phyloP scores from a whole-genome alignment of 2,113 vertebrate species.

The Ceyx cyanopectus region DNA sequence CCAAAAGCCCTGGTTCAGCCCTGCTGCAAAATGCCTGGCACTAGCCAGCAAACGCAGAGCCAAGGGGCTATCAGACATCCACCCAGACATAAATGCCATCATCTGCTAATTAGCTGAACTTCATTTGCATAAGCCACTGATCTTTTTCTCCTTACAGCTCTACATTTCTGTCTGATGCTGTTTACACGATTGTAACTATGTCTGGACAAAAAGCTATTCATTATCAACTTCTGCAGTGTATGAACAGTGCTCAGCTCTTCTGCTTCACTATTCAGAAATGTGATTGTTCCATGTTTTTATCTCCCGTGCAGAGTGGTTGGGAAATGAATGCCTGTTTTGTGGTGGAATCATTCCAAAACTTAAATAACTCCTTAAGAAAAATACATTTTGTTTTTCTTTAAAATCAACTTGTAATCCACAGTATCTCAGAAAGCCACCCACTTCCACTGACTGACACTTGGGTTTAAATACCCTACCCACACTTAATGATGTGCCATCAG shows the following conservation, averaged over 20 bases:
- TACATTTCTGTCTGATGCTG: background rate
- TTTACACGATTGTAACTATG: background rate
- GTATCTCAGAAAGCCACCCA: background rate
- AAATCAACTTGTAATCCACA: background rate
- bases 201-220: background rate
- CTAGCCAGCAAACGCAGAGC: background rate
- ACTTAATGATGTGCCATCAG: background rate
- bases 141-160: background rate
- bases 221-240: background rate
- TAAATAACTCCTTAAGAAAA: background rate
- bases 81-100: background rate
- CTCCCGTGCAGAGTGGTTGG: background rate
- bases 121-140: background rate
- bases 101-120: conserved; percentile 3
- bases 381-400: background rate
- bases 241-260: background rate
- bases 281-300: background rate
- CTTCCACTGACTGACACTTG: background rate
- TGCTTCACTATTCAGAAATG: background rate
- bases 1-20: background rate
- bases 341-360: background rate
- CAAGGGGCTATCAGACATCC: background rate
- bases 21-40: background rate
- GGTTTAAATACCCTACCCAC: background rate
- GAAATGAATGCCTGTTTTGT: background rate